Evolutionary conservation across 2,797 vertebrate genomes (phyloP), one percentile per base, ranked within the genome.

Genomic region (Thunnus albacares): DNA sequence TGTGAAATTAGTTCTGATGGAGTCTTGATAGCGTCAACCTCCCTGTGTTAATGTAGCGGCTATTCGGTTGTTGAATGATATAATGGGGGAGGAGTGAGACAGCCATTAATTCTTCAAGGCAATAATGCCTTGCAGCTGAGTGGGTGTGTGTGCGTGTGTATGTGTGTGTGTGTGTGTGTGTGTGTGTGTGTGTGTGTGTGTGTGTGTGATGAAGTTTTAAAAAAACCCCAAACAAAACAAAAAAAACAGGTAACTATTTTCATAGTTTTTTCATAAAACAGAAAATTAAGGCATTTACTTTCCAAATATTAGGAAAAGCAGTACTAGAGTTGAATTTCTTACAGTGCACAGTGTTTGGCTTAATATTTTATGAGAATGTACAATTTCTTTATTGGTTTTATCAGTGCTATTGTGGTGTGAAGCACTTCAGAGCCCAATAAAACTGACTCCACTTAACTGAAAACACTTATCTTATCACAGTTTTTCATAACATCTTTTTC

Each of bases 1-100:
- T 76, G 73, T 78, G 77, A 75, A 76, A 84, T 63, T 15, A 67
- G 33, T 49, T 70, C 14, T 72, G 64, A 80, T 35, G 13, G 30
- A 71, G 59, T 67, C 35, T 52, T 52, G n/a, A 33, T 52, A 56
- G 68, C 7, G 4, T n/a, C 22, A 1, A 52, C 15, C 47, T 67
- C n/a, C 51, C 58, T 53, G 38, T 18, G 20, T 75, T 22, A 56
- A 70, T 47, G 35, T 10, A 18, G 56, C 6, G 12, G 17, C 30
- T 52, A 18, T 56, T 60, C n/a, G 67, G 61, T 55, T 22, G 63
- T 51, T 43, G 18, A 63, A 33, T 51, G 22, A 69, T 58, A 26
- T 13, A 26, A 33, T 47, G 18, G 22, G 17, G 41, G 45, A 55
- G 24, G 10, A 52, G 49, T 3, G 4, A 45, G 6, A 26, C 24